phyloP scores from a whole-genome alignment of 1,140 invertebrate genomes.

The Aphelenchoides fujianensis region DNA sequence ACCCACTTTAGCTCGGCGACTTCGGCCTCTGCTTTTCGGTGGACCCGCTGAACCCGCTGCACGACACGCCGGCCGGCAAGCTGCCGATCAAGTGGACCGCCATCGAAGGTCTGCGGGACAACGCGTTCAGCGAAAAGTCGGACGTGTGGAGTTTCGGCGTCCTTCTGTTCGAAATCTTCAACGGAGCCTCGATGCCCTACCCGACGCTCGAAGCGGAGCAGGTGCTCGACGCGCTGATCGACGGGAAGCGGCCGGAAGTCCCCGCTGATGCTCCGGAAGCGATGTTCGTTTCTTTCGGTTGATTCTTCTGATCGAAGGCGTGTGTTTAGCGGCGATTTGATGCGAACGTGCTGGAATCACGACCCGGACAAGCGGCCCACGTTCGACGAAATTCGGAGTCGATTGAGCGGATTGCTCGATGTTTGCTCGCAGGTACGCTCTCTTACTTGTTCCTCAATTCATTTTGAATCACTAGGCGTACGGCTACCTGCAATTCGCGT shows the following conservation, averaged over 20 bases:
- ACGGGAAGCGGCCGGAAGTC: background rate
- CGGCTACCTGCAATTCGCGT: background rate
- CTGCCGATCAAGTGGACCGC: conserved; percentile 21
- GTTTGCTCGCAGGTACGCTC: background rate
- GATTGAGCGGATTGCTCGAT: background rate
- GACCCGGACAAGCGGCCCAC: background rate
- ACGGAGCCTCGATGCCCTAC: conserved; percentile 2
- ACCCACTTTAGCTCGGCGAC: conserved; percentile 8
- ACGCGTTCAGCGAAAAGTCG: conserved; percentile 6
- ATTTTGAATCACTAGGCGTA: too few relatives aligned
- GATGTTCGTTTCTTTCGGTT: too few relatives aligned
- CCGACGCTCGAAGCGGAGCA: conserved; percentile 5
- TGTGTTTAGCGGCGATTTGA: too few relatives aligned
- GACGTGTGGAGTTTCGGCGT: background rate
- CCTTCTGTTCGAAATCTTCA: background rate
- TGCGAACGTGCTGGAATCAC: too few relatives aligned
- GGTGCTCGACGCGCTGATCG: background rate
- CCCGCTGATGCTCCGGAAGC: background rate
- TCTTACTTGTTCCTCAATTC: too few relatives aligned
- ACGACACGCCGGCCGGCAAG: background rate
- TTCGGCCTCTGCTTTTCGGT: conserved; percentile 1
- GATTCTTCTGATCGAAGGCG: too few relatives aligned
- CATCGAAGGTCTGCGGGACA: background rate
- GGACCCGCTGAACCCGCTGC: background rate
- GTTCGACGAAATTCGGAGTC: conserved; percentile 9